Evolutionary conservation across 1,140 invertebrate genomes (phyloP).

Genomic region (Nymphalis io): DNA sequence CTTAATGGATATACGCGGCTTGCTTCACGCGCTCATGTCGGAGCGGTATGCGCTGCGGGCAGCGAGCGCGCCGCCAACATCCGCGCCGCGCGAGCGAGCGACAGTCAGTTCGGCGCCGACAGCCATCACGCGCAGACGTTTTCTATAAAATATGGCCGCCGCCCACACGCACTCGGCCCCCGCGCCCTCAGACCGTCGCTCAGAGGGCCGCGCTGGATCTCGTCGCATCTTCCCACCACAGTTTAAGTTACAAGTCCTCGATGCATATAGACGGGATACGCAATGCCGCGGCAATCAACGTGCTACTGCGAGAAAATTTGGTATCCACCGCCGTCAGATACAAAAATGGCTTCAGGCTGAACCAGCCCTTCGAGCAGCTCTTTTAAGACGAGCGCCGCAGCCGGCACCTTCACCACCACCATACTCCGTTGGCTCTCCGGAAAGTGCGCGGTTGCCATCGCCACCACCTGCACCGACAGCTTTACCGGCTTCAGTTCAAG

Average conservation of each 20-base stretch:
- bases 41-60: conserved; percentile 80
- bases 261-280: conserved; percentile 90
- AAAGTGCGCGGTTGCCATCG: conserved; percentile 68
- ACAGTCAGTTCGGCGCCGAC: conserved; percentile 78
- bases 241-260: conserved; percentile 92
- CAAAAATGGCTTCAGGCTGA: conserved; percentile 94
- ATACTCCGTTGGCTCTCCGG: conserved; percentile 66
- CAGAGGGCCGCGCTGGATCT: conserved; percentile 83
- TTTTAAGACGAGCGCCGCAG: conserved; percentile 77
- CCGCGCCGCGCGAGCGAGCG: conserved; percentile 57
- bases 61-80: conserved; percentile 81
- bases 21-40: conserved; percentile 75
- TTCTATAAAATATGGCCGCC: conserved; percentile 56
- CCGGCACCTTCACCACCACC: conserved; percentile 69
- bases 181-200: conserved; percentile 76
- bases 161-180: conserved; percentile 71
- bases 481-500: conserved; percentile 64
- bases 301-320: conserved; percentile 92
- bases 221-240: conserved; percentile 91
- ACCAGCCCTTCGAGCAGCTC: conserved; percentile 85
- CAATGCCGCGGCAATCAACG: conserved; percentile 93
- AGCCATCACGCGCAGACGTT: conserved; percentile 66
- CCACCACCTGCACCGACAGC: conserved; percentile 69
- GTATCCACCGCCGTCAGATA: conserved; percentile 91
- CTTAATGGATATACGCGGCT: conserved; percentile 66